Conservation (phyloP, 2,113 vertebrate genomes). For the Chloroceryle aenea region DNA sequence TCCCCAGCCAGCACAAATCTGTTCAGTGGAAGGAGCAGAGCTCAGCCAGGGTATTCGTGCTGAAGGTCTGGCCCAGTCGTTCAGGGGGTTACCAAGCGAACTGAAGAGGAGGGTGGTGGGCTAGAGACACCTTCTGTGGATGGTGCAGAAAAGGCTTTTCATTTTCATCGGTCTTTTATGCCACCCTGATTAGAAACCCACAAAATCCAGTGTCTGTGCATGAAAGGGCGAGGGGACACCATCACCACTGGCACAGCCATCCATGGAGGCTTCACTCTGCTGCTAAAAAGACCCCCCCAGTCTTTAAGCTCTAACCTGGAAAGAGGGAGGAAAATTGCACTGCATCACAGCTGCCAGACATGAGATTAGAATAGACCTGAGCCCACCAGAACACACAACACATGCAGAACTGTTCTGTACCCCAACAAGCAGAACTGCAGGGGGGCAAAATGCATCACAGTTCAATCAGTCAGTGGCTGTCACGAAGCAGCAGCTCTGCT, state of each 20-base stretch:
- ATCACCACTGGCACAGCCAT: no score
- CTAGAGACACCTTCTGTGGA: background rate
- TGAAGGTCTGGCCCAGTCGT: background rate
- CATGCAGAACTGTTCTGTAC: accelerated
- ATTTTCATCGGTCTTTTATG: background rate
- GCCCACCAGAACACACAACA: background rate
- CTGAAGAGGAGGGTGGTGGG: background rate
- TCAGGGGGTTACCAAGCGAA: no score
- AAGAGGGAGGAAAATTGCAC: background rate
- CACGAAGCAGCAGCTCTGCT: background rate
- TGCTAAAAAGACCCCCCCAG: no score
- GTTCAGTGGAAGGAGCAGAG: background rate
- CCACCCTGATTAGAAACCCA: background rate
- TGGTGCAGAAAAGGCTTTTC: background rate
- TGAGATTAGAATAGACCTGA: background rate
- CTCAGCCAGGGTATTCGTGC: background rate
- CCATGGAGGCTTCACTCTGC: background rate
- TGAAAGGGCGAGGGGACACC: background rate
- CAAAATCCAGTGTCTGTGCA: background rate
- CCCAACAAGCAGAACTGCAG: background rate
- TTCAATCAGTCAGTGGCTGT: background rate
- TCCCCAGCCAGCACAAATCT: background rate
- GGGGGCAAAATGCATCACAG: accelerated
- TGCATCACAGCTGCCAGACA: background rate
- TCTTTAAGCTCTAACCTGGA: background rate